Percentiles rank a stretch among this genome's conserved stretches.
These are phyloP conservation scores for Cyphomyrus discorhynchus DNA, from an alignment of 2,113 vertebrate genomes.

Conservation along the genomic window DNA sequence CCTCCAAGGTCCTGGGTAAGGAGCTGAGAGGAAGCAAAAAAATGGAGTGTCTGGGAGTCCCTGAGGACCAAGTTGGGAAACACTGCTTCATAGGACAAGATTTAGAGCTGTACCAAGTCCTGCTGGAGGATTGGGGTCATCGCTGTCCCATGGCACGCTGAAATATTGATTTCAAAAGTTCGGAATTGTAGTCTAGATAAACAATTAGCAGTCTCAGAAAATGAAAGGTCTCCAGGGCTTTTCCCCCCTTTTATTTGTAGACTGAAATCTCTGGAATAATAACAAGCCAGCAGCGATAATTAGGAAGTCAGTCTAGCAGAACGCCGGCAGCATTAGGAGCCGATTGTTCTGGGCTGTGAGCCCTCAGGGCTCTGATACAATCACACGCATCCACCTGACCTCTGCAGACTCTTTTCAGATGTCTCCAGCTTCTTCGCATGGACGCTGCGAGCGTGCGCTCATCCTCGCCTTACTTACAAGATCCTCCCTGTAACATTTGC, in stretches of 20 bases:
- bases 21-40: not conserved
- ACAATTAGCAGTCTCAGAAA: not conserved
- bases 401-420: not conserved
- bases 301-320: not conserved
- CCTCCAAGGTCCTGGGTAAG: not conserved
- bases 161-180: not conserved
- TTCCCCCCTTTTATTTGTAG: not conserved
- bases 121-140: not conserved
- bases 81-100: too few relatives aligned
- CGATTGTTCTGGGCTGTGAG: not conserved
- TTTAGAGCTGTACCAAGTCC: too few relatives aligned
- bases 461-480: not conserved
- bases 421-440: not conserved
- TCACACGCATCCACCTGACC: not conserved
- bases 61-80: not conserved
- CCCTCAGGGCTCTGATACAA: not conserved
- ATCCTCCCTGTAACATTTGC: not conserved
- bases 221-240: not conserved
- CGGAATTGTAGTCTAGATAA: not conserved
- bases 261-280: not conserved
- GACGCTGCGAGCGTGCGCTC: not conserved
- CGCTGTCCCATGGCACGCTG: not conserved
- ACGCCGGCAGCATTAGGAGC: not conserved
- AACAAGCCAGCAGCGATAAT: not conserved
- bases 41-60: not conserved